Conservation (phyloP, 1,140 invertebrate species). For the Delia radicum region DNA sequence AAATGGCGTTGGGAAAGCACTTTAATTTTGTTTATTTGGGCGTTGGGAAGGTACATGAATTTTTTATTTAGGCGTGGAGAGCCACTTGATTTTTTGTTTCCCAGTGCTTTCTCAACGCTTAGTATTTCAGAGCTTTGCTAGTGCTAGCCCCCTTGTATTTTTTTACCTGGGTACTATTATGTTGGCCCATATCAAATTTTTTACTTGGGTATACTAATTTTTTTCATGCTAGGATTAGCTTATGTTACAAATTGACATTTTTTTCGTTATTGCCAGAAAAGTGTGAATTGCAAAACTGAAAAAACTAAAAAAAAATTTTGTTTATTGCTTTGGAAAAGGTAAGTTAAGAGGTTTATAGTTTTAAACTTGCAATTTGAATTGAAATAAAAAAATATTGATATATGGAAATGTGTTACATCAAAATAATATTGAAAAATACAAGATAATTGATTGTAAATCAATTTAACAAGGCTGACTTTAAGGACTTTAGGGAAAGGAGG, state of each 20-base stretch:
- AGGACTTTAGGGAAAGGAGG: too few species aligned
- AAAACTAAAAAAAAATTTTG: not conserved
- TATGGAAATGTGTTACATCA: not conserved
- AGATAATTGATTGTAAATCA: too few species aligned
- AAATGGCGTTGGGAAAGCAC: too few species aligned
- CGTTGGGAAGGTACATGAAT: too few species aligned
- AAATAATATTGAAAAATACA: too few species aligned
- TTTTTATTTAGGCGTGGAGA: too few species aligned
- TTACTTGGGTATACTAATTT: not conserved
- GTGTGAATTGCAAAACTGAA: not conserved
- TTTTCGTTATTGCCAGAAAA: not conserved
- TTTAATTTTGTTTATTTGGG: too few species aligned
- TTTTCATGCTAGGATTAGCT: not conserved
- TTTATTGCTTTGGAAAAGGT: not conserved
- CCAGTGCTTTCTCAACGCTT: too few species aligned
- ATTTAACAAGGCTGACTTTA: too few species aligned
- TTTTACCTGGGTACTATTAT: not conserved
- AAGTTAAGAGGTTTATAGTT: not conserved
- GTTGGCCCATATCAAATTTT: not conserved
- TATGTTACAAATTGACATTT: constrained; percentile 2
- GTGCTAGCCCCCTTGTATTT: too few species aligned
- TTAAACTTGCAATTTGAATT: not conserved
- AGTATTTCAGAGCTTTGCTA: too few species aligned
- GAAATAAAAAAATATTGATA: not conserved
- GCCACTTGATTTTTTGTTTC: too few species aligned